Base-by-base conservation (phyloP, 2,113 vertebrate species). In the Hippocampus abdominalis region DNA sequence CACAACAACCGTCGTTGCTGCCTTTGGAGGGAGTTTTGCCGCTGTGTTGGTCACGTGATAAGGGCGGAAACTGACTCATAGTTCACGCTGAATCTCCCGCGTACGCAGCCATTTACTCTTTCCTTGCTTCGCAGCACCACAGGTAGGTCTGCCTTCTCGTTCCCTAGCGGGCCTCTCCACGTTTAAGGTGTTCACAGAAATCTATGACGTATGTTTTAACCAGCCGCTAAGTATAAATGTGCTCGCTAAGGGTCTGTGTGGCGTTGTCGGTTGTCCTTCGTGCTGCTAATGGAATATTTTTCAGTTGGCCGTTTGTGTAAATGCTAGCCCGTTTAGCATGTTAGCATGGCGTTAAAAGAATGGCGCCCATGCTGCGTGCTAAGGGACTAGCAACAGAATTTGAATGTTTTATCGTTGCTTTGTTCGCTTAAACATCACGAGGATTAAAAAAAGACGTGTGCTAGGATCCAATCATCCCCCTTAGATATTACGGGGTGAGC, bases 81-180 rank as follows among this genome's bases (percentile, higher is more conserved):
- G 75, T 77, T 81, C 90, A 88, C 86, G 85, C 90, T 80, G 92
- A 93, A 81, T 90, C 91, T 88, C 86, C 89, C 90, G 90, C 90
- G 89, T 84, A 86, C 82, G 90, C 88, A 85, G 90, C 91, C 92
- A 92, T 93, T 93, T 92, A 86, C 85, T 86, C 91, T 90, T 86
- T 88, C 76, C 84, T 84, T 82, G 85, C 73, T 69, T 71, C 42
- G 79, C 73, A 72, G 80, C 74, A 78, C 32, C 79, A 85, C 86
- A 82, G 92, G 89, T 91, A 79, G 89, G 90, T 91, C 64, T 73
- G 1, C 20, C 12, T 67, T 65, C 27, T 54, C 66, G 7, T 39
- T 15, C 27, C 11, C 21, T 18, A 32, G 20, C 13, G 10, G 12
- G 20, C 65, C 64, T 32, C 1, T 53, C 65, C 27, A 2, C 48